phyloP scores from a whole-genome alignment of 2,797 vertebrate species.

The Aeoliscus strigatus region DNA sequence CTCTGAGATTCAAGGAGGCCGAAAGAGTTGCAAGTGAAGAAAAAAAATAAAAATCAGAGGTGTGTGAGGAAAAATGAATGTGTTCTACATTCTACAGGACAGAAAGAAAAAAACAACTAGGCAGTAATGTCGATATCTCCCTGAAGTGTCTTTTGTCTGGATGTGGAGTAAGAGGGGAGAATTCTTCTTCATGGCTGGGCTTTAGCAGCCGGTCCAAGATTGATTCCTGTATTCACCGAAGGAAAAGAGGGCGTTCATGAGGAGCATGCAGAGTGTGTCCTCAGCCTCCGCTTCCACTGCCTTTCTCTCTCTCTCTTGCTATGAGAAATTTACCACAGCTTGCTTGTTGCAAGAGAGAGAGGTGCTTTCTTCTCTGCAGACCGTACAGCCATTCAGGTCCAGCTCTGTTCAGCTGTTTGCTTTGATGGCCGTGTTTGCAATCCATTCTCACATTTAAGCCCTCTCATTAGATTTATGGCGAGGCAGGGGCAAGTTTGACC shows the following conservation, averaged over 20 bases:
- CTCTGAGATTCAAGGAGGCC: too few relatives aligned
- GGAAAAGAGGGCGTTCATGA: conserved; percentile 93
- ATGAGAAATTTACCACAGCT: conserved; percentile 64
- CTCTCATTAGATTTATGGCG: conserved; percentile 68
- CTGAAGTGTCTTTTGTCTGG: conserved; percentile 89
- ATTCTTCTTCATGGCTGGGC: conserved; percentile 82
- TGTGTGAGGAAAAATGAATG: conserved; percentile 76
- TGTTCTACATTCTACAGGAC: conserved; percentile 75
- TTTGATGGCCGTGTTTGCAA: conserved; percentile 59
- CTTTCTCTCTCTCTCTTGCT: conserved; percentile 35
- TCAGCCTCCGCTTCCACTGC: conserved; percentile 39
- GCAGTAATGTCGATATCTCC: conserved; percentile 82
- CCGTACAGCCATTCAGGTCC: conserved; percentile 56
- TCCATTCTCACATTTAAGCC: conserved; percentile 68
- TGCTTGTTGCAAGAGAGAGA: conserved; percentile 45
- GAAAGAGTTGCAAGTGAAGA: too few relatives aligned
- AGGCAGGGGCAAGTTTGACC: conserved; percentile 64
- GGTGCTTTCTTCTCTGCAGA: conserved; percentile 58
- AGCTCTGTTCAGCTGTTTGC: conserved; percentile 65
- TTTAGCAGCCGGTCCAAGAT: conserved; percentile 82
- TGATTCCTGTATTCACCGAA: conserved; percentile 89
- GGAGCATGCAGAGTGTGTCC: conserved; percentile 88
- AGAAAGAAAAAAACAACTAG: conserved; percentile 72
- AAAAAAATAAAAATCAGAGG: conserved; percentile 67
- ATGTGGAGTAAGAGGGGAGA: conserved; percentile 81